Base-by-base conservation (phyloP, 2,888 invertebrate genomes). In the Brachypalpus laphriformis region DNA sequence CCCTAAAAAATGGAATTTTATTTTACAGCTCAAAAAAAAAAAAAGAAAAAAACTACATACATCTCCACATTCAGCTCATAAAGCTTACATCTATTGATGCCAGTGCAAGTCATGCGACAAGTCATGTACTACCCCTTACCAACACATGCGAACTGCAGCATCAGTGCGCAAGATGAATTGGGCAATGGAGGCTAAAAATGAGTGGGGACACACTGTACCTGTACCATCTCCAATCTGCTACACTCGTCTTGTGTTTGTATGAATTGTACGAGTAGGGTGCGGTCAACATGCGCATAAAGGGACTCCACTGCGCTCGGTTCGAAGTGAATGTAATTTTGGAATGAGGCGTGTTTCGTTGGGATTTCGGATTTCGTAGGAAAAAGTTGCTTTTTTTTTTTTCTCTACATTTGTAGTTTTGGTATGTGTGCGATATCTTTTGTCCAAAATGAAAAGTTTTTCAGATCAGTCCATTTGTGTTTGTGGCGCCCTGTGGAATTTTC, bases 241-340 rank as follows among this genome's bases (percentile, higher is more conserved):
- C 61, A 77, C 40, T 59, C 31, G 28, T 65, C 59, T 75, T 70
- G 68, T 61, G 66, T 40, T 18, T 45, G 56, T 28, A 42, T 65
- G 49, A 59, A 54, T 16, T 56, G 54, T 66, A 40, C n/a, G 47
- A 68, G 70, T 77, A 71, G 82, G 82, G 82, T 76, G 71, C 82
- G 82, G 82, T 82, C 82, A 82, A 82, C 82, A 77, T 71, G 82
- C 82, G 82, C 77, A 59, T 11, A 51, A 63, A 77, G 82, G 82
- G 77, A 77, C 28, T 77, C 82, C 25, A 51, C n/a, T 71, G 82
- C 77, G 82, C 77, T 77, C 82, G 82, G 82, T 34, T 76, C 71
- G 51, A 82, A 82, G 77, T 82, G 70, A 82, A 37, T 71, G 14
- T 68, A 51, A 61, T 34, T 66, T 34, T 54, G 16, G 57, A 63